Evolutionary conservation across 2,797 vertebrate genomes (phyloP), one percentile per base, ranked within the genome.

Genomic region (Pampus argenteus): DNA sequence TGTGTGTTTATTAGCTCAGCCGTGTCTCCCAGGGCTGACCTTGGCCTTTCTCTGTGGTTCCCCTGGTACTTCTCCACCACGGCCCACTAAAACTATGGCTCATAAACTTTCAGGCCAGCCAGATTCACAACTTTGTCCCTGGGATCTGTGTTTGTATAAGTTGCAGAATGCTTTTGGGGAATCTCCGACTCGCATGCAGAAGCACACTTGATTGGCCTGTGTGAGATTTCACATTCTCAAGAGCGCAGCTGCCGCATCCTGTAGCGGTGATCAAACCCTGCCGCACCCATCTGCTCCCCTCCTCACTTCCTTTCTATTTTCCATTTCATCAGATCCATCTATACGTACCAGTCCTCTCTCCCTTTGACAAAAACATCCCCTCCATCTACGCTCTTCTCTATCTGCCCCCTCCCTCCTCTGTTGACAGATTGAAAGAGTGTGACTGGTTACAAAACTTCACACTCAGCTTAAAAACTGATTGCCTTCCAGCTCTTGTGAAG

Each of bases 1-100:
- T 69, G 78, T 86, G 66, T 86, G 83, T 91, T 90, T 89, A 87
- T 92, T 87, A 89, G 81, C 84, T 88, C 81, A 78, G 79, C 78
- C 72, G 31, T 72, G 79, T 78, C 77, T 79, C 71, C 68, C 72
- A 18, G 74, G 82, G 71, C 70, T 66, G 74, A 84, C 84, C 75
- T 75, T 79, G 85, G 76, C 71, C 71, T 81, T 79, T 70, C 72
- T 75, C 74, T 29, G 45, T 74, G 54, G 57, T 78, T 83, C 79
- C 72, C 66, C 72, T 67, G 74, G 66, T 81, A 79, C 60, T 70
- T 65, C 68, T 80, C 72, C 64, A 23, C 76, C 57, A 5, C 68
- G 70, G 78, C 73, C 82, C 62, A 51, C 81, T 86, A 81, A 77
- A 85, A 72, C 66, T 80, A 61, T 5, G 23, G 55, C 78, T 86